phyloP scores from a whole-genome alignment of 2,797 vertebrate genomes.

The Schizopygopsis pylzovi region DNA sequence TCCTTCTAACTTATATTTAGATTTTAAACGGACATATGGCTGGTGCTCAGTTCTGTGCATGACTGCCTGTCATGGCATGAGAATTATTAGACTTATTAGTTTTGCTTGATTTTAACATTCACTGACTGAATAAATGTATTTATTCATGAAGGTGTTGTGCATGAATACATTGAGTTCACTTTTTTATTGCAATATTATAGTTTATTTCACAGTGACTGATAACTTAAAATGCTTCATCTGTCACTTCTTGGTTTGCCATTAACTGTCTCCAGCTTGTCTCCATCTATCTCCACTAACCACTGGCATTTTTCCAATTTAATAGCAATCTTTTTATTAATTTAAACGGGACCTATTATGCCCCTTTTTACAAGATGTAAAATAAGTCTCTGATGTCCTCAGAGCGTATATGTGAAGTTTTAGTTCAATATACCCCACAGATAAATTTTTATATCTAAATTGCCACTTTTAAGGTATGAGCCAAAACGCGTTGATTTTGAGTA shows the following conservation, averaged over 20 bases:
- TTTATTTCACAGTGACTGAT: conserved; percentile 4
- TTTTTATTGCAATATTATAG: not conserved
- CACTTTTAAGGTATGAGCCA: too few species aligned
- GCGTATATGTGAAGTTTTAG: too few species aligned
- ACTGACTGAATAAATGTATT: conserved; percentile 31
- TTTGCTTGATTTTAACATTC: conserved; percentile 43
- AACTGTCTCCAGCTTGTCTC: not conserved
- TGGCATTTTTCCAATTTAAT: not conserved
- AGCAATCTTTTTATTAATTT: not conserved
- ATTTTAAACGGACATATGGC: conserved; percentile 20
- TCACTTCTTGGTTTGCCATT: not conserved
- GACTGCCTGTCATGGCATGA: not conserved
- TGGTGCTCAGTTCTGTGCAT: not conserved
- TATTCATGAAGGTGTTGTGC: conserved; percentile 16
- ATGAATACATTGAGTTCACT: conserved; percentile 12
- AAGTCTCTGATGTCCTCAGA: too few species aligned
- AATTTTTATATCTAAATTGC: too few species aligned
- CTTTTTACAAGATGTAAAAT: too few species aligned
- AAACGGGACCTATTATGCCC: too few species aligned
- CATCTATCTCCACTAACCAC: not conserved
- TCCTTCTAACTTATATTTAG: not conserved
- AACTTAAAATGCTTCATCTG: not conserved
- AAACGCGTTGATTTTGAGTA: too few species aligned
- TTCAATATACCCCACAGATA: too few species aligned
- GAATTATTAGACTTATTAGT: conserved; percentile 29